These are phyloP conservation scores for Cotesia vestalis DNA, from an alignment of 1,140 invertebrate species.

Conservation along the genomic window DNA sequence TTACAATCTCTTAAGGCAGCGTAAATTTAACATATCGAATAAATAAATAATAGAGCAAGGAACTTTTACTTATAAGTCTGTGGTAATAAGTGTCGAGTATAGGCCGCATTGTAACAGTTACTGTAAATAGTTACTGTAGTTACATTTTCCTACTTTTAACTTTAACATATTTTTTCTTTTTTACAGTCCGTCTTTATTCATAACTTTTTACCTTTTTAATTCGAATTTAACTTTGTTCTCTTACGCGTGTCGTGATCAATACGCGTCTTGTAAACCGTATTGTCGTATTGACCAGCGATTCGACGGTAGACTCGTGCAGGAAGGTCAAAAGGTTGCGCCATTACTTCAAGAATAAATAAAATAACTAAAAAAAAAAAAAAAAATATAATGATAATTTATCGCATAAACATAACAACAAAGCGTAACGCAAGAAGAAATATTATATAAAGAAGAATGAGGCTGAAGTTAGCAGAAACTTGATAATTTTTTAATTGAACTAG, in stretches of 20 bases:
- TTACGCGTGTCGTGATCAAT: constrained; percentile 35
- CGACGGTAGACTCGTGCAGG: constrained; percentile 32
- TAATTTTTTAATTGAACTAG: too few species aligned
- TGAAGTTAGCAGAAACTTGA: too few species aligned
- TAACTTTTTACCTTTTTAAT: background rate
- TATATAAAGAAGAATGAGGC: too few species aligned
- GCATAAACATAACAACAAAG: background rate
- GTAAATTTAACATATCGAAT: too few species aligned
- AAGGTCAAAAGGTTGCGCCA: constrained; percentile 44
- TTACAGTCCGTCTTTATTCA: background rate
- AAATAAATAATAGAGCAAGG: too few species aligned
- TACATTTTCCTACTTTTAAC: constrained; percentile 1
- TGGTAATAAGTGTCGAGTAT: background rate
- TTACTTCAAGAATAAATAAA: constrained; percentile 12
- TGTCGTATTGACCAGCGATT: constrained; percentile 41
- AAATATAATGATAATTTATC: background rate
- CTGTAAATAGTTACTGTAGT: background rate
- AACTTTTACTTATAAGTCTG: too few species aligned
- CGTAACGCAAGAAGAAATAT: background rate
- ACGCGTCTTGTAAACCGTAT: constrained; percentile 38
- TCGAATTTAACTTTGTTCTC: background rate
- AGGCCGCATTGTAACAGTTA: background rate
- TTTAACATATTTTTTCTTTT: background rate
- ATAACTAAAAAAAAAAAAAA: background rate
- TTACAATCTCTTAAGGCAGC: too few species aligned